Evolutionary conservation across 2,113 vertebrate species (phyloP).

Genomic region (Desmodus rotundus): DNA sequence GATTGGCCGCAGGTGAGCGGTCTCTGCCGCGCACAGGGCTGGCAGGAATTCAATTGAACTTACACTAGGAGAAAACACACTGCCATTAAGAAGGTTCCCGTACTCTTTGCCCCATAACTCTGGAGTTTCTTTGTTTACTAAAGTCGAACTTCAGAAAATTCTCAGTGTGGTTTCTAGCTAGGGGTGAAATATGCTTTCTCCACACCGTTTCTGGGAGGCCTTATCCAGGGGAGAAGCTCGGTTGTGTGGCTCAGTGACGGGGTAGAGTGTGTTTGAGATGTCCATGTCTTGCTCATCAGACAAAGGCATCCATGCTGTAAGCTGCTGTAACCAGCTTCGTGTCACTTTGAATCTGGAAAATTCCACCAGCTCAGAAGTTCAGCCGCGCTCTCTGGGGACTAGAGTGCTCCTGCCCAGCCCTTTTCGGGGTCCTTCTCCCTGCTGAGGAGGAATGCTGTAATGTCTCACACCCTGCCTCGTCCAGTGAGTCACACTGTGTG

Average conservation of each 20-base stretch:
- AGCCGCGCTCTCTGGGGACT: fast-evolving
- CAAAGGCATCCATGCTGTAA: not conserved
- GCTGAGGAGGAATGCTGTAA: not conserved
- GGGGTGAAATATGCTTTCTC: fast-evolving
- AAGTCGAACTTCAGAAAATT: not conserved
- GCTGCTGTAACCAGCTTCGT: not conserved
- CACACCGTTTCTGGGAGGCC: fast-evolving
- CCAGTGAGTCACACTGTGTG: not conserved
- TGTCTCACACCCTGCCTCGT: not conserved
- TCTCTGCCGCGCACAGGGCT: not conserved
- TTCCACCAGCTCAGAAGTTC: fast-evolving
- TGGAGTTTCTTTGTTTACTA: not conserved
- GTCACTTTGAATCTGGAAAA: not conserved
- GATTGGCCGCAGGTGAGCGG: not conserved
- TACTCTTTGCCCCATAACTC: not conserved
- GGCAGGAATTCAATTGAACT: not conserved
- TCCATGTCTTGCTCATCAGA: not conserved
- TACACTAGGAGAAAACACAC: not conserved
- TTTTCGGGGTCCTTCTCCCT: not conserved
- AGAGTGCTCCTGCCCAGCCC: not conserved
- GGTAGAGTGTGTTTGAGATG: not conserved
- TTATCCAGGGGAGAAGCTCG: not conserved
- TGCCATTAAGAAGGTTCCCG: not conserved
- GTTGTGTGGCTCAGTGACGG: not conserved
- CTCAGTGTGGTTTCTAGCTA: not conserved